Conservation (phyloP, 2,888 invertebrate species). For the Neria commutata region DNA sequence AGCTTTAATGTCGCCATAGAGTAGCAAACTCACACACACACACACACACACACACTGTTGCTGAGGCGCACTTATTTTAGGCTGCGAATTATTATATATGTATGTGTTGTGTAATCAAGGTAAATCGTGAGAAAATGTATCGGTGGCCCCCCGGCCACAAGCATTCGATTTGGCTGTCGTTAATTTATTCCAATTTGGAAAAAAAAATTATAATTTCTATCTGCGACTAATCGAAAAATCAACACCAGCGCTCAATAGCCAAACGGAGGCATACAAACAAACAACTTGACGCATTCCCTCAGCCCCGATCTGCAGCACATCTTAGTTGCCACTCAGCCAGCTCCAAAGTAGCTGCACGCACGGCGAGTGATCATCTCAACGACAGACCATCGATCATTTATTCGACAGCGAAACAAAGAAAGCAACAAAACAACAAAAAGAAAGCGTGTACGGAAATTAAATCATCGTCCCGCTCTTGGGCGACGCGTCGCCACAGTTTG, state of each 20-base stretch:
- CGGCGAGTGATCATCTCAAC: constrained; percentile 51
- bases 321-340: neutral
- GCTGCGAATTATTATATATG: no score
- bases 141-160: no score
- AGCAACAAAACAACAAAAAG: constrained; percentile 33
- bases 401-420: constrained; percentile 11
- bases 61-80: neutral
- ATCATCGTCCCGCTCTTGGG: constrained; percentile 40
- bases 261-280: constrained; percentile 9
- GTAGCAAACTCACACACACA: constrained; percentile 15
- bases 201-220: constrained; percentile 14
- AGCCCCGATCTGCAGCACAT: neutral
- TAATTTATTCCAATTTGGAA: constrained; percentile 11
- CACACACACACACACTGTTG: neutral
- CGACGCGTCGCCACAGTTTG: constrained; percentile 23
- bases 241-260: constrained; percentile 15
- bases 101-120: no score
- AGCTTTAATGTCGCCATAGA: constrained; percentile 22
- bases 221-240: constrained; percentile 16
- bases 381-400: constrained; percentile 51
- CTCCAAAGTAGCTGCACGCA: constrained; percentile 21
- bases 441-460: constrained; percentile 53
- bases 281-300: neutral
- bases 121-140: no score
- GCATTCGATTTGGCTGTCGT: no score